These are phyloP conservation scores for Drosophila funebris DNA, from an alignment of 1,140 invertebrate species.

Conservation along the genomic window DNA sequence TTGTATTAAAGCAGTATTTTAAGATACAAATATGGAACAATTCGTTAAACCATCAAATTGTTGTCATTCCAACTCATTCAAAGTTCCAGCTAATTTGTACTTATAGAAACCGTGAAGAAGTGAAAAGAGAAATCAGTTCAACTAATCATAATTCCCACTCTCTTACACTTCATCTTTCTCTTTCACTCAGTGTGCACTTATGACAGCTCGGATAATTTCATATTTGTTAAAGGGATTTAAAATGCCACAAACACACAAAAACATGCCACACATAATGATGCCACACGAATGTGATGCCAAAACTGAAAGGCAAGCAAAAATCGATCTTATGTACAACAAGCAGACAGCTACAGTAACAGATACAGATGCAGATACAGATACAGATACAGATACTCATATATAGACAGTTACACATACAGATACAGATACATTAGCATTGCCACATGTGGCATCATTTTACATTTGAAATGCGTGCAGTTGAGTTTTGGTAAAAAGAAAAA, in stretches of 20 bases:
- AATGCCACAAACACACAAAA: slow-evolving; percentile 37
- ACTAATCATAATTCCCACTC: background rate
- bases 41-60: background rate
- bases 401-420: too few relatives aligned
- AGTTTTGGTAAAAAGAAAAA: slow-evolving; percentile 49
- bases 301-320: slow-evolving; percentile 66
- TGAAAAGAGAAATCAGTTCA: slow-evolving; percentile 11
- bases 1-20: too few relatives aligned
- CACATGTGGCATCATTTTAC: slow-evolving; percentile 79
- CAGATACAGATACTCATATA: background rate
- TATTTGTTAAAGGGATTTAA: slow-evolving; percentile 62
- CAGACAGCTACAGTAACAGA: slow-evolving; percentile 21
- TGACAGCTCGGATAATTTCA: slow-evolving; percentile 65
- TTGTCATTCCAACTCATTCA: background rate
- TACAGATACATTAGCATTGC: slow-evolving; percentile 14
- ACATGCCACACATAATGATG: slow-evolving; percentile 39
- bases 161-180: background rate
- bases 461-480: slow-evolving; percentile 60
- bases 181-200: slow-evolving; percentile 20
- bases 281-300: slow-evolving; percentile 8
- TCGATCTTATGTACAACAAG: slow-evolving; percentile 59
- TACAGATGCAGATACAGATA: slow-evolving; percentile 8
- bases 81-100: slow-evolving; percentile 17
- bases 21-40: too few relatives aligned
- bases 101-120: slow-evolving; percentile 43